These are phyloP conservation scores for Cheirogaleus major DNA, from an alignment of 2,797 vertebrate genomes.

Conservation along the genomic window DNA sequence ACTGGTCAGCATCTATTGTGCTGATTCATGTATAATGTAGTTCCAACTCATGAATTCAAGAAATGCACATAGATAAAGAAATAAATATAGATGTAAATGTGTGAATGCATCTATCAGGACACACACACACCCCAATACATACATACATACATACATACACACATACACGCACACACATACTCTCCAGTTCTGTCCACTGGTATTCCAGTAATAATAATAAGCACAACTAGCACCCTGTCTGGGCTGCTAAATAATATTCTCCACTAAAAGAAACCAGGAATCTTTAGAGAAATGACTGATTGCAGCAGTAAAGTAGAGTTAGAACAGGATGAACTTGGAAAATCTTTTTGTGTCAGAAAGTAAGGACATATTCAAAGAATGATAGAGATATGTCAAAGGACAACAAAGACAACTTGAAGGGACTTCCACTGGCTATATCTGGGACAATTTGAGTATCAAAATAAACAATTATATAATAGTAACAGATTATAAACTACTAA, in stretches of 20 bases:
- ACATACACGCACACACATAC: neutral
- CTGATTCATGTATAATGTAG: too few species aligned
- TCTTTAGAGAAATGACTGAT: slow-evolving; percentile 20
- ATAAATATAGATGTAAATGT: neutral
- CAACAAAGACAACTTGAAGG: neutral
- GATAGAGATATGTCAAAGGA: neutral
- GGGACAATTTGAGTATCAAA: neutral
- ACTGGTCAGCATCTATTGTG: too few species aligned
- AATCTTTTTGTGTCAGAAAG: slow-evolving; percentile 17
- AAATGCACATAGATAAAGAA: slow-evolving; percentile 14
- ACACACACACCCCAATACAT: neutral
- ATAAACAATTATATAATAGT: neutral
- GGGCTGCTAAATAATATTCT: slow-evolving; percentile 4
- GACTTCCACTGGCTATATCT: neutral
- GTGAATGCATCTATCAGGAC: neutral
- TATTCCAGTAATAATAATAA: neutral
- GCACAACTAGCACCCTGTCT: neutral
- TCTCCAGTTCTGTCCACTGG: neutral
- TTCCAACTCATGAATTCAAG: neutral
- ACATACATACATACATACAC: neutral
- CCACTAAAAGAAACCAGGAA: neutral
- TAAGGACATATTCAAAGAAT: neutral
- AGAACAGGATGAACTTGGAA: neutral
- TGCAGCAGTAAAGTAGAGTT: neutral
- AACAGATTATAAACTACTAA: neutral